These are phyloP conservation scores for Paramormyrops kingsleyae DNA, from an alignment of 2,113 vertebrate genomes.

Conservation along the genomic window DNA sequence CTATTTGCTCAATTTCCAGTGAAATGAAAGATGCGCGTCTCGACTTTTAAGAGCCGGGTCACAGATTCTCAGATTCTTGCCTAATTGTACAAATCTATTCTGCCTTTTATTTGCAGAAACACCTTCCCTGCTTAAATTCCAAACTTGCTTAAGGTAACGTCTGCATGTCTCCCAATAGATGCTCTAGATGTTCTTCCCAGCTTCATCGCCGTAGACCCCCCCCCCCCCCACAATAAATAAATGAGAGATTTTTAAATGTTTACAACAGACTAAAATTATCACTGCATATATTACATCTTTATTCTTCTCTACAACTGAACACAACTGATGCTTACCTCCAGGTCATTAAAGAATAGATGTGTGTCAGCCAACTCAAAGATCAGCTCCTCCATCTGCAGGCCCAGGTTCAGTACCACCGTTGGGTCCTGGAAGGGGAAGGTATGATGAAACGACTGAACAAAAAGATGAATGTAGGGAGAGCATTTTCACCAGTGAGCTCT, in stretches of 20 bases:
- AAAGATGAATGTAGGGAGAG: no score
- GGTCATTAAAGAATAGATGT: constrained; percentile 96
- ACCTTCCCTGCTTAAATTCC: neutral
- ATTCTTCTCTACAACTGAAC: neutral
- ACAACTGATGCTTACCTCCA: constrained; percentile 67
- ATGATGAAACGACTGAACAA: neutral
- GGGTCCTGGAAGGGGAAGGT: constrained; percentile 66
- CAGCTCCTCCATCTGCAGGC: constrained; percentile 96
- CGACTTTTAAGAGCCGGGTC: neutral
- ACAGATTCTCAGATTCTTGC: neutral
- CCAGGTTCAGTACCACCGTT: constrained; percentile 83
- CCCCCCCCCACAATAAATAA: neutral
- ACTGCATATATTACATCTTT: neutral
- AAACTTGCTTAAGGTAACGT: neutral
- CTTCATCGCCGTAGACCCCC: neutral
- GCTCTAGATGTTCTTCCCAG: neutral
- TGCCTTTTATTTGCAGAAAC: neutral
- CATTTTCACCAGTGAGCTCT: neutral
- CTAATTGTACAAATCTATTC: neutral
- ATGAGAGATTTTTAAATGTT: neutral
- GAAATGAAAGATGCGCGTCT: neutral
- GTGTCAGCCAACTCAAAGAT: constrained; percentile 98
- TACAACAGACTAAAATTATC: neutral
- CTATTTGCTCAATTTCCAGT: neutral
- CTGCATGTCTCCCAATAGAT: neutral